Base-by-base conservation (phyloP, 2,888 invertebrate genomes). In the Lasioglossum marginatum region DNA sequence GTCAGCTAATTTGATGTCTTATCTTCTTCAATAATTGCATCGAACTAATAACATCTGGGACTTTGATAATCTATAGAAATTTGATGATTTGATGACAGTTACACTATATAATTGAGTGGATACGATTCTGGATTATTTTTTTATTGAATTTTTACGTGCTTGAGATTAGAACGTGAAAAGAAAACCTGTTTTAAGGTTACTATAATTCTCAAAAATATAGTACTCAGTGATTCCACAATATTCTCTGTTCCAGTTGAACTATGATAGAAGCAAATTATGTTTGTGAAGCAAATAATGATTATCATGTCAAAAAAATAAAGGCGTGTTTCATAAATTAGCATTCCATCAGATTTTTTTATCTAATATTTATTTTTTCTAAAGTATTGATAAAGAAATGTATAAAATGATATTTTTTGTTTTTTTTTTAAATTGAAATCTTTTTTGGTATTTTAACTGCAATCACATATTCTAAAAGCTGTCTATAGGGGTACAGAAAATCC, bases 121-220 rank as follows among this genome's bases (percentile, higher is more conserved):
- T 72, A 27, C 23, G 10, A 78, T 57, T 71, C 31, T n/a, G 71
- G 16, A 63, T 72, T 27, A 52, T 72, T 71, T 85, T 43, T 71
- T 75, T 43, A 52, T 79, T 76, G 31, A 75, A 72, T 76, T 75
- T 72, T 77, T 66, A 72, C 34, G 63, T 48, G 60, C 23, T 72
- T 12, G 37, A 72, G 66, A 52, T 57, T 77, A 73, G 19, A 68
- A 27, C 16, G 5, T 40, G 16, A 57, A 27, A 57, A n/a, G n/a
- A 57, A 70, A 63, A 79, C 57, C 79, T 85, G 85, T 85, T 85
- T 76, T 85, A 85, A 85, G 79, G 72, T 85, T 79, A 14, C 52
- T 76, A 71, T 66, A 79, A 72, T 68, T 85, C 75, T 85, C 75
- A 31, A 66, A 66, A 85, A 75, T 19, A 63, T 75, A 66, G 70